Evolutionary conservation across 2,113 vertebrate genomes (phyloP), one percentile per base, ranked within the genome.

Genomic region (Cepphus grylle): DNA sequence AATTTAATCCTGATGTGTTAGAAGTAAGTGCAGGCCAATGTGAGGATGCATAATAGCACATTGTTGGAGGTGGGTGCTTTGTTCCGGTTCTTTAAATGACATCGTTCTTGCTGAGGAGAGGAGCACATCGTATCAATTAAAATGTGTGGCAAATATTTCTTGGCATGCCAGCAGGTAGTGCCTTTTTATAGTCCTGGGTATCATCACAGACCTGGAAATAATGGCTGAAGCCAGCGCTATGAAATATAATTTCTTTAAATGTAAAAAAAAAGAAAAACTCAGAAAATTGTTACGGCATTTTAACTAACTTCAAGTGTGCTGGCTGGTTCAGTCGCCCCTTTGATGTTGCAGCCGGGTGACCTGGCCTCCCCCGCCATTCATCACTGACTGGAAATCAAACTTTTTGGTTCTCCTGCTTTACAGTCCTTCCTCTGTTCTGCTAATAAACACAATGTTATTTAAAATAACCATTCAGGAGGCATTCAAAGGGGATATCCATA

Each of bases 291-390:
- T 53, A 82, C 87, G 87, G 94, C 86, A 93, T 96, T 96, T 96
- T 96, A 96, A 96, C 93, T 94, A 96, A 96, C 92, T 96, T 97
- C 89, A 95, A 96, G 93, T 95, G 94, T 94, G 91, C 93, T 91
- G 78, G 81, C 93, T 94, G 91, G 90, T 89, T 93, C 92, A 87
- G 96, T 92, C 49, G 27, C 70, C 91, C 80, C 93, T 97, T 96
- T 97, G 96, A 96, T 96, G 96, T 96, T 84, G 94, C 87, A 96
- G 92, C 84, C 84, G 88, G 78, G 87, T 96, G 96, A 96, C 94
- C 96, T 81, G 92, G 94, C 96, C 94, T 97, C 93, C 96, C 87
- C 96, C 3, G 5, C 93, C 96, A 96, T 95, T 94, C 94, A 96
- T 96, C 96, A 95, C 91, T 67, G 94, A 67, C 93, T 94, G 84